phyloP scores from a whole-genome alignment of 2,888 invertebrate species.

The Cheilosia impressa region DNA sequence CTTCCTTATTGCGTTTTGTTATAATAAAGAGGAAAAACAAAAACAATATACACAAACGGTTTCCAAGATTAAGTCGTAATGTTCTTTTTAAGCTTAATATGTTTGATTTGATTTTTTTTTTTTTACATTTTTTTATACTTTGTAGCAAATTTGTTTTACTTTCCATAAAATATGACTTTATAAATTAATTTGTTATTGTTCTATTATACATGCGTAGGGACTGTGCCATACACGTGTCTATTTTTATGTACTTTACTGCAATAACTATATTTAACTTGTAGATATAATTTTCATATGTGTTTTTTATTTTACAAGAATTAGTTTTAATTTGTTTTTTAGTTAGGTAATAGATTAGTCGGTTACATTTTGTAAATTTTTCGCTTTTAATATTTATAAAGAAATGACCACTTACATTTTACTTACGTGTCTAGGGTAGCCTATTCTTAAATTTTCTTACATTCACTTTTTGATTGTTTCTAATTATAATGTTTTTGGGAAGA shows the following conservation, averaged over 20 bases:
- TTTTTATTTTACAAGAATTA: constrained; percentile 52
- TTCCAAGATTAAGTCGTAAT: constrained; percentile 52
- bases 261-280: constrained; percentile 28
- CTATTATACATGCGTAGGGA: constrained; percentile 46
- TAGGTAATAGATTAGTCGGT: constrained; percentile 24
- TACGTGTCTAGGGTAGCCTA: background rate
- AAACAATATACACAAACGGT: constrained; percentile 1
- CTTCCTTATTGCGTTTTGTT: constrained; percentile 42
- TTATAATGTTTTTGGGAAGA: background rate
- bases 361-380: constrained; percentile 9
- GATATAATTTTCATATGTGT: constrained; percentile 27
- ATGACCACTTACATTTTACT: constrained; percentile 16
- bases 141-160: constrained; percentile 49
- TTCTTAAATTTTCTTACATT: background rate
- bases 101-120: constrained; percentile 35
- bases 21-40: background rate
- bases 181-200: constrained; percentile 37
- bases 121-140: constrained; percentile 40
- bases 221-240: constrained; percentile 32
- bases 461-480: constrained; percentile 1
- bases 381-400: constrained; percentile 15
- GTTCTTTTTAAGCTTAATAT: constrained; percentile 49
- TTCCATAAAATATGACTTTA: constrained; percentile 48
- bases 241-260: constrained; percentile 35
- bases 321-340: constrained; percentile 7